Percentiles rank a stretch among this genome's conserved stretches.
These are phyloP conservation scores for Andrena haemorrhoa DNA, from an alignment of 2,888 invertebrate genomes.

Conservation along the genomic window DNA sequence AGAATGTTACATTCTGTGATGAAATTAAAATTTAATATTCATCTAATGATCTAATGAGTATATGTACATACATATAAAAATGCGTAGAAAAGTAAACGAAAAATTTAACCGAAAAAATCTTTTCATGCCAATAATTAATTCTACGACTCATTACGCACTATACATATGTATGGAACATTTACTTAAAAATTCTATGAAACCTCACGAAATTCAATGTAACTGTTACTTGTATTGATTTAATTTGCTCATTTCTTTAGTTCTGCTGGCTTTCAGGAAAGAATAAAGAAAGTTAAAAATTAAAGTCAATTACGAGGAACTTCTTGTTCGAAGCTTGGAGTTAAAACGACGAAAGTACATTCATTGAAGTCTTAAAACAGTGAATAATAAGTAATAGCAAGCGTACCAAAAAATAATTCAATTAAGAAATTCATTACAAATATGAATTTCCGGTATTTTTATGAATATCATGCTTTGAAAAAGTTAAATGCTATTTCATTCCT, in stretches of 20 bases:
- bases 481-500: not conserved
- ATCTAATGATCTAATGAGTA: too few relatives aligned
- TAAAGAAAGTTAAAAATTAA: not conserved
- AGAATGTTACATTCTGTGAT: too few relatives aligned
- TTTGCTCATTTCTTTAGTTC: not conserved
- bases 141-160: too few relatives aligned
- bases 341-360: not conserved
- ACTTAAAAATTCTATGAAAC: too few relatives aligned
- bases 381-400: not conserved
- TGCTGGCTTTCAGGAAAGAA: not conserved
- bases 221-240: not conserved
- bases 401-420: not conserved
- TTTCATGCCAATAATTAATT: too few relatives aligned
- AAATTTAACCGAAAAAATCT: too few relatives aligned
- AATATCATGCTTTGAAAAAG: conserved; percentile 1
- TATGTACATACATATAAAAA: too few relatives aligned
- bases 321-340: not conserved
- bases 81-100: too few relatives aligned
- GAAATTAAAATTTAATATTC: too few relatives aligned
- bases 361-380: not conserved
- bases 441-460: not conserved
- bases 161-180: too few relatives aligned
- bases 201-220: not conserved
- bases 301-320: not conserved
- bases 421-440: not conserved